Percentiles rank a stretch among this genome's conserved stretches.
These are phyloP conservation scores for Vimba vimba DNA, from an alignment of 2,113 vertebrate species.

Conservation along the genomic window DNA sequence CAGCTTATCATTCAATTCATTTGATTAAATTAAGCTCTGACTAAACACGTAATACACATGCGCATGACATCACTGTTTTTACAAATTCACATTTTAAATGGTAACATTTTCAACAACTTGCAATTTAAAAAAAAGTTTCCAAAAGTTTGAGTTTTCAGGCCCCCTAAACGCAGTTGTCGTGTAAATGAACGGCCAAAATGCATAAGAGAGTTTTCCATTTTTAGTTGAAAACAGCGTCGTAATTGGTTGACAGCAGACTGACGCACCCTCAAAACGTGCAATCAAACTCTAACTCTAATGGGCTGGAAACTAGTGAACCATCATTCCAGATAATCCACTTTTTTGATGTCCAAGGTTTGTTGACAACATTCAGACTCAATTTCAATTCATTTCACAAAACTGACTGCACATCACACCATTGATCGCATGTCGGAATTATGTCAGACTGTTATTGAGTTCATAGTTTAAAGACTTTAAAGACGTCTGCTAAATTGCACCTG, in stretches of 20 bases:
- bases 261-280: background rate
- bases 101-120: too few species aligned
- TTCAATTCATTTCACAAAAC: constrained; percentile 5
- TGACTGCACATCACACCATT: constrained; percentile 9
- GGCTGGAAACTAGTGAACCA: background rate
- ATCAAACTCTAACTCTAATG: background rate
- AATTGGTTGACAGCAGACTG: constrained; percentile 1
- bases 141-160: too few species aligned
- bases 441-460: constrained; percentile 16
- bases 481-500: constrained; percentile 6
- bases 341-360: background rate
- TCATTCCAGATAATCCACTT: constrained; percentile 3
- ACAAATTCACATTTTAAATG: too few species aligned
- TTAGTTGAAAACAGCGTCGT: too few species aligned
- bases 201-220: too few species aligned
- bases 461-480: constrained; percentile 17
- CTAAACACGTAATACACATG: too few species aligned
- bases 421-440: constrained; percentile 15
- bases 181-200: too few species aligned
- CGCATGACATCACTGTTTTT: too few species aligned
- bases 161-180: too few species aligned
- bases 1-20: background rate
- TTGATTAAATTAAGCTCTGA: background rate
- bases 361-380: background rate
- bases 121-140: too few species aligned